Evolutionary conservation across 37 sponge, comb jelly and placozoan species (phyloP), one percentile per base, ranked within the genome.

Genomic region (Crambe crambe): DNA sequence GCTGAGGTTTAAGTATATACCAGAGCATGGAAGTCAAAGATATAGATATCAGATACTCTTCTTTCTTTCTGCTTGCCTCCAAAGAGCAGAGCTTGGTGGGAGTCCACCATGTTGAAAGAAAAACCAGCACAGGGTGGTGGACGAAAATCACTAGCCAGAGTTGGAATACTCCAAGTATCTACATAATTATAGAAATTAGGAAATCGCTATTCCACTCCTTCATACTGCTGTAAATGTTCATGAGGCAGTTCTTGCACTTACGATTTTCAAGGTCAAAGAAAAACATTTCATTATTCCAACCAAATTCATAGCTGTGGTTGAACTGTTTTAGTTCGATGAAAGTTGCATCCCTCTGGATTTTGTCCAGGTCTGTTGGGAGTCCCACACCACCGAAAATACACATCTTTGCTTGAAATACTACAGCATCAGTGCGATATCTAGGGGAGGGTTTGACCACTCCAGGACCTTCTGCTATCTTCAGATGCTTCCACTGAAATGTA

Each of bases 271-370:
- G 8, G 60, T 82, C 83, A 71, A 73, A 73, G 43, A 32, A 31
- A 58, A 70, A 71, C 42, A 82, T 57, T 38, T 82, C 83, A 82
- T 82, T 82, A 21, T 70, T 82, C 74, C 74, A 82, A 0, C 66
- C 51, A 31, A 17, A 77, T 0, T 21, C 65, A 62, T 32, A 35
- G n/a, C 32, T 25, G 29, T 9, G 17, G 25, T 60, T 61, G 3
- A 5, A 4, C 32, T 77, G 29, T 10, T 43, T 47, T 10, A 25
- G 21, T 43, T 17, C 29, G 26, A 73, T 23, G 74, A 42, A 73
- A 21, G 38, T 9, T 29, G 74, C 74, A 6, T 54, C 74, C 23
- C n/a, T 20, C 31, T 51, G 56, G 23, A 54, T 39, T 30, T 12
- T 29, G 15, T 23, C 63, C 5, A 20, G 6, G 38, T 36, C 69